Conservation (phyloP, 2,888 invertebrate genomes). For the Podotricha telesiphe region DNA sequence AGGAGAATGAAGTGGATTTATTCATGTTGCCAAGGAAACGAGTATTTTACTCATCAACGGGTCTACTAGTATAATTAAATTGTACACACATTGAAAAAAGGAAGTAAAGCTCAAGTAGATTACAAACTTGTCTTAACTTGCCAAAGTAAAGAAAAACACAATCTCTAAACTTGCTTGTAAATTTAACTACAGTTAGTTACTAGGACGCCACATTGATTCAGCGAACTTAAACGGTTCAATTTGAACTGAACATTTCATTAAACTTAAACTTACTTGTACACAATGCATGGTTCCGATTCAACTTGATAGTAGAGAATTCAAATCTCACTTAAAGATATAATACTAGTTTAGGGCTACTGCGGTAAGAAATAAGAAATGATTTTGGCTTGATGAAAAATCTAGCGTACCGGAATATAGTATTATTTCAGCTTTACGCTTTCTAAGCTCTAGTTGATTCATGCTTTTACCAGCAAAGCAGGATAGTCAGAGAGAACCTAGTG, state of each 20-base stretch:
- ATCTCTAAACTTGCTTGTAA: not conserved
- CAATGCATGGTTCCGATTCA: not conserved
- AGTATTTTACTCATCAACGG: not conserved
- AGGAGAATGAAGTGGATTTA: too few relatives aligned
- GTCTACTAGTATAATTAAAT: not conserved
- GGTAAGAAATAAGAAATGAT: too few relatives aligned
- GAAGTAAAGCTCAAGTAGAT: not conserved
- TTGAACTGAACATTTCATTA: not conserved
- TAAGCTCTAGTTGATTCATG: too few relatives aligned
- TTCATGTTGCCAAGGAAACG: not conserved
- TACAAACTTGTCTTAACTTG: not conserved
- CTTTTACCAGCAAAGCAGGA: too few relatives aligned
- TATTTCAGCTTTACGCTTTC: too few relatives aligned
- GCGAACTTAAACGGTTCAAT: not conserved
- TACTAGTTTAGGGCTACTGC: too few relatives aligned
- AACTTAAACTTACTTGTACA: not conserved
- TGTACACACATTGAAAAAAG: not conserved
- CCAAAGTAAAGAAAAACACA: slow-evolving; percentile 7
- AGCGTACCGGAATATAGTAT: too few relatives aligned
- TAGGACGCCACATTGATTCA: not conserved
- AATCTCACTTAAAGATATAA: too few relatives aligned
- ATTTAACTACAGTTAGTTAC: slow-evolving; percentile 9
- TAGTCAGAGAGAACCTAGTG: too few relatives aligned
- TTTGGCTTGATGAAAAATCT: too few relatives aligned
- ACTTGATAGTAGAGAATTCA: too few relatives aligned